Base-by-base conservation (phyloP, 2,113 vertebrate species). In the Geothlypis trichas region DNA sequence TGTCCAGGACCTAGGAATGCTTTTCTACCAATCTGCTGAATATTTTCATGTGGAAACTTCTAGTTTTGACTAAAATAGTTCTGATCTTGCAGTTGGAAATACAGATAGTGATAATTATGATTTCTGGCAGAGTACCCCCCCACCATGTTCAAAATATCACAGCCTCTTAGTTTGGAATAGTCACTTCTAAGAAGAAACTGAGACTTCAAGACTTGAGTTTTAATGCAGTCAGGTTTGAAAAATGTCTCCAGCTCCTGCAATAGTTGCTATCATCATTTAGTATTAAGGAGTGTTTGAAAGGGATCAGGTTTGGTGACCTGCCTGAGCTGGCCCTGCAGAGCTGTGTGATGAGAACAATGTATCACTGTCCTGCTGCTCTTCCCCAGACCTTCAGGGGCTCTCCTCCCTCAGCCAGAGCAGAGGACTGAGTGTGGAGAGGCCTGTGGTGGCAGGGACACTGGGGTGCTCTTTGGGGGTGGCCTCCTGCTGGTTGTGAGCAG, bases 1-100 rank as follows among this genome's bases (percentile, higher is more conserved):
- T 91, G 16, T 63, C 16, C 47, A 61, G 35, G 62, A 68, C 17
- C 18, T 55, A 4, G 35, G 42, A 71, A 78, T 46, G 30, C 61
- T 87, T 89, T 84, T 68, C 52, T 78, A 68, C 24, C 41, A n/a
- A 49, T 78, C 35, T 84, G 33, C 66, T 62, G 14, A 33, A 6
- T 68, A 11, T 75, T 80, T 89, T 72, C 52, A 31, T 22, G 21
- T 57, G 42, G 65, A 87, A 91, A 63, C 74, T 87, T 90, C 66
- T 67, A 63, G 77, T 54, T 96, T 93, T 89, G 66, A 72, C 61
- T 84, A 31, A 95, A 94, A 82, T 65, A 75, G 49, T 91, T 75
- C 16, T 68, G 35, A 91, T 93, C 55, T 78, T 89, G 66, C 69
- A 95, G 77, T 69, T 91, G 75, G 71, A 87, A 80, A 39, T 89